These are phyloP conservation scores for Montipora foliosa DNA, from an alignment of 64 coral and sea anemone species.

Conservation along the genomic window DNA sequence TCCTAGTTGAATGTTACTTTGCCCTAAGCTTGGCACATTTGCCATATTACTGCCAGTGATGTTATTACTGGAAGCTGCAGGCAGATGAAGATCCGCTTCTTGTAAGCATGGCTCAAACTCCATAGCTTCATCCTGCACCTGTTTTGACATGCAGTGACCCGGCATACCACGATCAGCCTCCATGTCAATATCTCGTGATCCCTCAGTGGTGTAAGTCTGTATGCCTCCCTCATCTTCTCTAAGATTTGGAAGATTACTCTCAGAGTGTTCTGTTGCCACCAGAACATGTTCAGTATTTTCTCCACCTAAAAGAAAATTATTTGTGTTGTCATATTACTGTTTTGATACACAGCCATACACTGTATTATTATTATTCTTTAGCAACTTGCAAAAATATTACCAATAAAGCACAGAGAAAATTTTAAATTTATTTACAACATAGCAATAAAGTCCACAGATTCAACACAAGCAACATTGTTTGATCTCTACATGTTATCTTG, in stretches of 20 bases:
- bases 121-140: constrained; percentile 15
- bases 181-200: neutral
- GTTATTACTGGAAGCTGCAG: neutral
- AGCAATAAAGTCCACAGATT: no score
- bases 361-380: no score
- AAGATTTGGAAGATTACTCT: constrained; percentile 2
- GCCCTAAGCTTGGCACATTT: neutral
- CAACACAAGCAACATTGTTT: no score
- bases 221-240: neutral
- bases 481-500: no score
- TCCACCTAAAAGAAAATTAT: neutral
- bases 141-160: neutral
- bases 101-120: constrained; percentile 32
- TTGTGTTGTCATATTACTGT: no score
- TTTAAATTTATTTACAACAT: no score
- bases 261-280: neutral
- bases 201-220: neutral
- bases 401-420: no score
- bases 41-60: neutral
- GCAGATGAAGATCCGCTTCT: constrained; percentile 17
- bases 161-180: neutral
- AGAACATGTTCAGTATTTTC: neutral
- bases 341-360: no score
- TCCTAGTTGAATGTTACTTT: neutral
- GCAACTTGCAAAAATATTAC: no score